phyloP scores from a whole-genome alignment of 2,888 invertebrate species.

The Tanypteryx hageni region DNA sequence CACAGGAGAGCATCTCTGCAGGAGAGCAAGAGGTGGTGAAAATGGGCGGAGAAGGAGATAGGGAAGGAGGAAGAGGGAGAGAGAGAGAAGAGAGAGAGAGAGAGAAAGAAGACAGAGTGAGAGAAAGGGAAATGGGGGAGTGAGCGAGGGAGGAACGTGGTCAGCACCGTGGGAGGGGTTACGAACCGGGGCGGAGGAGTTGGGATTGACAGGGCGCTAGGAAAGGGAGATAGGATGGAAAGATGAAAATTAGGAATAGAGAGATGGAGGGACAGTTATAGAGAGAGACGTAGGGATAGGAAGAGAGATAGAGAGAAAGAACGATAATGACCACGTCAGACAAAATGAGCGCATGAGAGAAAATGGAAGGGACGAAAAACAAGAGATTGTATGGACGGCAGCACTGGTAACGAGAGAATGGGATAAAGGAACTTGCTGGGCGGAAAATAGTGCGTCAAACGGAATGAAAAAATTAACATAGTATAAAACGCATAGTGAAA shows the following conservation, averaged over 20 bases:
- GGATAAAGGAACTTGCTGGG: neutral
- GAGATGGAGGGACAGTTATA: neutral
- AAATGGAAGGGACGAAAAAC: neutral
- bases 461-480: too few relatives aligned
- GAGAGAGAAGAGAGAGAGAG: too few relatives aligned
- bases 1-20: conserved; percentile 8
- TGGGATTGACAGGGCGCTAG: conserved; percentile 2
- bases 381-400: neutral
- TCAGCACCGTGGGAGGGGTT: neutral
- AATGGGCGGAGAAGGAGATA: too few relatives aligned
- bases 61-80: neutral
- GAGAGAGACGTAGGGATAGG: neutral
- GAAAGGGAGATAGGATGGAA: neutral
- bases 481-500: too few relatives aligned
- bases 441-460: neutral
- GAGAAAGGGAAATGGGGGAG: neutral
- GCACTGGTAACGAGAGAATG: neutral
- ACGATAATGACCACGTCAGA: neutral
- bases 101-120: too few relatives aligned
- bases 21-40: neutral
- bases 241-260: conserved; percentile 8
- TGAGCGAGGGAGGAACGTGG: neutral
- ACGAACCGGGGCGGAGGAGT: neutral
- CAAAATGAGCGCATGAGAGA: neutral
- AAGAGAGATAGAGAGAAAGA: neutral